Evolutionary conservation across 2,797 vertebrate species (phyloP).

Genomic region (Leuciscus waleckii): DNA sequence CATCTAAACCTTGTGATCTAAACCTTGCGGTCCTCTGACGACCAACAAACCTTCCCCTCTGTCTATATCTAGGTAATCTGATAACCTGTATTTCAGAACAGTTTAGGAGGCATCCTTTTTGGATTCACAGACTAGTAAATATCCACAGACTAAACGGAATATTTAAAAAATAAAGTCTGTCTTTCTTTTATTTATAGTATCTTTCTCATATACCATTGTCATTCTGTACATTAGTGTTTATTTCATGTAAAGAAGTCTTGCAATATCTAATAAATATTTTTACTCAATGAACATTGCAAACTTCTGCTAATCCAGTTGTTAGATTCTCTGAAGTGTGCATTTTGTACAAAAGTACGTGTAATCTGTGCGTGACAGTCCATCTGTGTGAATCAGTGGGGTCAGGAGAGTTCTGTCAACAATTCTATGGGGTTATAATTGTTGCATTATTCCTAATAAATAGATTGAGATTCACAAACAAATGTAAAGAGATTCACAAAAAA

Average conservation of each 20-base stretch:
- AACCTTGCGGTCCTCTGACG: neutral
- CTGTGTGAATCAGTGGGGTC: neutral
- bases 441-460: too few relatives aligned
- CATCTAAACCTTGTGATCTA: constrained; percentile 16
- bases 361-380: neutral
- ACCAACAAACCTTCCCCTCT: neutral
- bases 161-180: neutral
- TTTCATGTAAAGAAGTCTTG: too few relatives aligned
- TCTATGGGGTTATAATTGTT: too few relatives aligned
- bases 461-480: too few relatives aligned
- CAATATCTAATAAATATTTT: too few relatives aligned
- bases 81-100: constrained; percentile 2
- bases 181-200: neutral
- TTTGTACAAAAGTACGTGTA: neutral
- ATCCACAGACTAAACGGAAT: neutral
- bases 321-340: neutral
- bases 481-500: too few relatives aligned
- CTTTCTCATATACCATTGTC: too few relatives aligned
- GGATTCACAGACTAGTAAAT: neutral
- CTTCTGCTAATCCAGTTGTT: too few relatives aligned
- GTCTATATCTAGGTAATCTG: neutral
- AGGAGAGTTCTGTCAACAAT: neutral
- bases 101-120: neutral
- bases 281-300: too few relatives aligned
- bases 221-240: neutral